Percentiles rank a stretch among this genome's conserved stretches.
Evolutionary conservation across 1,140 invertebrate genomes (phyloP).

Genomic region (Orchestia grillus): DNA sequence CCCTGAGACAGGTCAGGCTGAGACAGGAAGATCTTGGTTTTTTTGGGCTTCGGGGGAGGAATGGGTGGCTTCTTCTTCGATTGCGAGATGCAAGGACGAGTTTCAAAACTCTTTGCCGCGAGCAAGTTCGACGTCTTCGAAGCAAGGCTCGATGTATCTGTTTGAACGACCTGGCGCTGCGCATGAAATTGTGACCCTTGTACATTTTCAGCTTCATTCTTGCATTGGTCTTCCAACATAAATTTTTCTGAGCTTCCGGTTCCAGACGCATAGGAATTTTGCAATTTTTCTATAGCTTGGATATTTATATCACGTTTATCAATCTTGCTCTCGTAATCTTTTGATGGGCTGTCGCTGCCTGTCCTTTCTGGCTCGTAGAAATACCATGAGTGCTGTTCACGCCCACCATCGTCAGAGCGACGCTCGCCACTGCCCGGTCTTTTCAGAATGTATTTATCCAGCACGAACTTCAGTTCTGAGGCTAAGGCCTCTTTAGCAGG

Average conservation of each 20-base stretch:
- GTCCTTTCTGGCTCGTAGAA: slow-evolving; percentile 21
- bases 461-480: slow-evolving; percentile 28
- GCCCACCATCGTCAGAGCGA: too few species aligned
- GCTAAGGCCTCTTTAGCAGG: slow-evolving; percentile 27
- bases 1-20: background rate
- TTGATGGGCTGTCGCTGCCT: background rate
- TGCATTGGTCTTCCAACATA: background rate
- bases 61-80: slow-evolving; percentile 26
- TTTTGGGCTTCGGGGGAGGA: slow-evolving; percentile 41
- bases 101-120: background rate
- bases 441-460: slow-evolving; percentile 25
- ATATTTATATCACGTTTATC: background rate
- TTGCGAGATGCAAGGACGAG: background rate
- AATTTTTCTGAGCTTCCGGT: background rate
- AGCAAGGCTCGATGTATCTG: background rate
- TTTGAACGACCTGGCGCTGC: background rate
- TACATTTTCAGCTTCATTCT: background rate
- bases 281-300: background rate
- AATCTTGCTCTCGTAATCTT: background rate
- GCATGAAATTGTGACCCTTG: background rate
- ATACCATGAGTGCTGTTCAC: background rate
- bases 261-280: background rate
- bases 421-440: background rate
- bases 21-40: background rate
- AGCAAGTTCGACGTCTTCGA: background rate